Evolutionary conservation across 2,797 vertebrate species (phyloP).

Genomic region (Rhodeus uyekii): DNA sequence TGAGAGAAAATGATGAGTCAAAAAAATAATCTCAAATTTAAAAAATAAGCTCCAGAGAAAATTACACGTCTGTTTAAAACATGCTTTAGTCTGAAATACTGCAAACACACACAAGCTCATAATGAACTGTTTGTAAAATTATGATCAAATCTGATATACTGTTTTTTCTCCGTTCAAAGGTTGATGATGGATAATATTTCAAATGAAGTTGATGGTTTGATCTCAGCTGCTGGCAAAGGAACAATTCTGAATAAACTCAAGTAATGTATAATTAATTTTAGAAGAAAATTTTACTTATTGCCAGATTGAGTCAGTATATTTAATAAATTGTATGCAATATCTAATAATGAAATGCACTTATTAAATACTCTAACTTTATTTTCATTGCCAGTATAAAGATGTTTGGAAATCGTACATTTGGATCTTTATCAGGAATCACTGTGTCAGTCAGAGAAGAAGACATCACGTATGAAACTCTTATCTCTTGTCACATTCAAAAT

Average conservation of each 20-base stretch:
- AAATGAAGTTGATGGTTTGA: not conserved
- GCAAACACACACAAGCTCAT: not conserved
- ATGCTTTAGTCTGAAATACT: not conserved
- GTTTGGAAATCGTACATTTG: accelerated
- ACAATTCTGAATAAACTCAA: not conserved
- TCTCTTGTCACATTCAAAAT: too few relatives aligned
- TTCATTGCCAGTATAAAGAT: not conserved
- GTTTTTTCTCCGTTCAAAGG: not conserved
- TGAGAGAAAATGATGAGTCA: too few relatives aligned
- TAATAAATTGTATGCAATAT: not conserved
- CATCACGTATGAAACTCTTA: too few relatives aligned
- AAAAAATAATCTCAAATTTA: too few relatives aligned
- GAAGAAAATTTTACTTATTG: too few relatives aligned
- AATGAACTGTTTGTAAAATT: not conserved
- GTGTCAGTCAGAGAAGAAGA: not conserved
- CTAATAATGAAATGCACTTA: not conserved
- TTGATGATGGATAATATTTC: not conserved
- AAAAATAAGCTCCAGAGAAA: too few relatives aligned
- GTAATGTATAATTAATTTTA: too few relatives aligned
- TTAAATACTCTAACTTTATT: too few relatives aligned
- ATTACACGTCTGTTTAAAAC: too few relatives aligned
- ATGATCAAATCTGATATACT: not conserved
- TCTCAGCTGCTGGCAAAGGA: slow-evolving; percentile 5
- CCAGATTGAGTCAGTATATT: too few relatives aligned
- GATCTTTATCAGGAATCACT: too few relatives aligned